Evolutionary conservation across 1,140 invertebrate genomes (phyloP).

Genomic region (Halesus radiatus): DNA sequence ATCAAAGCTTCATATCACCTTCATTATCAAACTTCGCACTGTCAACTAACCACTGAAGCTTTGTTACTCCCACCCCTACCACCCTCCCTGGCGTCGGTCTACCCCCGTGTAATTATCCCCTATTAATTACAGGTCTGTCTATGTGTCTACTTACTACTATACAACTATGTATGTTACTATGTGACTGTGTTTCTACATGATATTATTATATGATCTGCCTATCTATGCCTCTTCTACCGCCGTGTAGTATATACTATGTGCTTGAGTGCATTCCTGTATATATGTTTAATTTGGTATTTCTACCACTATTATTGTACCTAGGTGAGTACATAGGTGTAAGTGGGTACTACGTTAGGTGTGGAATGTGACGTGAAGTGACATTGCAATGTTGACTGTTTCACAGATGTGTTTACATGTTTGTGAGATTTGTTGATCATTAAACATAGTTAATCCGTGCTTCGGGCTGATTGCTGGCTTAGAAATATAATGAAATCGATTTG

Average conservation of each 20-base stretch:
- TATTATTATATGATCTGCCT: too few relatives aligned
- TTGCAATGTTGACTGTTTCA: slow-evolving; percentile 24
- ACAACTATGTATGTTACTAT: too few relatives aligned
- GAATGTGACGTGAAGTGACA: slow-evolving; percentile 28
- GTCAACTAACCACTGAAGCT: slow-evolving; percentile 22
- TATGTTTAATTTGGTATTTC: too few relatives aligned
- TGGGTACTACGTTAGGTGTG: neutral
- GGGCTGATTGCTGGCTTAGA: too few relatives aligned
- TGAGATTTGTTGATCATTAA: slow-evolving; percentile 1
- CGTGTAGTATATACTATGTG: too few relatives aligned
- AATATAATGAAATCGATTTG: too few relatives aligned
- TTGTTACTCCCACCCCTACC: neutral
- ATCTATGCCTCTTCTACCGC: too few relatives aligned
- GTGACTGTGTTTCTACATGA: too few relatives aligned
- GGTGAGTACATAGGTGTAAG: too few relatives aligned
- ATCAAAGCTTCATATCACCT: neutral
- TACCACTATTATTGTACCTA: too few relatives aligned
- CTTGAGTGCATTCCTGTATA: too few relatives aligned
- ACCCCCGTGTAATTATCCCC: slow-evolving; percentile 52
- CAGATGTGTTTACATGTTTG: slow-evolving; percentile 4
- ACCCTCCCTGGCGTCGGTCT: slow-evolving; percentile 33
- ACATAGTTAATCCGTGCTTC: neutral
- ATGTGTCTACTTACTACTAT: neutral
- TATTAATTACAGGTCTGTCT: slow-evolving; percentile 51
- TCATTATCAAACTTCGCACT: slow-evolving; percentile 7